Evolutionary conservation across 2,888 invertebrate genomes (phyloP).

Genomic region (Thelaira solivaga): DNA sequence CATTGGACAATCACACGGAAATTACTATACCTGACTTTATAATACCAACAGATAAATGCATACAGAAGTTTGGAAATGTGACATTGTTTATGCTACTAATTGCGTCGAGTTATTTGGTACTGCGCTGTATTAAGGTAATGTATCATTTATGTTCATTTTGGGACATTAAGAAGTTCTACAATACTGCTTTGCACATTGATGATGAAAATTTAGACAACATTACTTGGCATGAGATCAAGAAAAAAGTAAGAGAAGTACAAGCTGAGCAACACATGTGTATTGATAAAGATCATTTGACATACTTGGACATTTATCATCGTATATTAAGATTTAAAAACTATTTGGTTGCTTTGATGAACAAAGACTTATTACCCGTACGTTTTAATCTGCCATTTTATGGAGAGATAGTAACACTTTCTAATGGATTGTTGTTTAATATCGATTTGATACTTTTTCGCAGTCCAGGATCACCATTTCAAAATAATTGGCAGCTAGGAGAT

Average conservation of each 20-base stretch:
- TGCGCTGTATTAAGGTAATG: constrained; percentile 86
- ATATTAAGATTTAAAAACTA: constrained; percentile 98
- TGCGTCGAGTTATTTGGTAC: constrained; percentile 86
- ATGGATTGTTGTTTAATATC: constrained; percentile 92
- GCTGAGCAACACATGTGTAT: constrained; percentile 98
- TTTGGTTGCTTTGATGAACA: constrained; percentile 98
- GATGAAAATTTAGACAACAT: constrained; percentile 90
- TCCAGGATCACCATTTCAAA: constrained; percentile 97
- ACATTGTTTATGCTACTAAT: constrained; percentile 86
- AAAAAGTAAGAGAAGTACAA: constrained; percentile 91
- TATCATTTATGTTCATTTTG: constrained; percentile 91
- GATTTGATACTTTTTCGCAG: constrained; percentile 95
- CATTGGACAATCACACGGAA: constrained; percentile 73
- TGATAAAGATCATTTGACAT: constrained; percentile 95
- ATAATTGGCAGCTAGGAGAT: constrained; percentile 95
- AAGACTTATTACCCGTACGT: constrained; percentile 91
- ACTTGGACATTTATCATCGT: constrained; percentile 97
- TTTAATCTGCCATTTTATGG: constrained; percentile 90
- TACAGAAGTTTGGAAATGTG: constrained; percentile 79
- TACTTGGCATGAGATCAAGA: constrained; percentile 96
- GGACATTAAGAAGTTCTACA: constrained; percentile 95
- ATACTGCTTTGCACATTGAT: constrained; percentile 89
- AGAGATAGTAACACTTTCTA: constrained; percentile 91
- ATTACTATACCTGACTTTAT: constrained; percentile 82
- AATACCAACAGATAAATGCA: constrained; percentile 80